Base-by-base conservation (phyloP, 2,113 vertebrate species). In the Puffinus mauretanicus region DNA sequence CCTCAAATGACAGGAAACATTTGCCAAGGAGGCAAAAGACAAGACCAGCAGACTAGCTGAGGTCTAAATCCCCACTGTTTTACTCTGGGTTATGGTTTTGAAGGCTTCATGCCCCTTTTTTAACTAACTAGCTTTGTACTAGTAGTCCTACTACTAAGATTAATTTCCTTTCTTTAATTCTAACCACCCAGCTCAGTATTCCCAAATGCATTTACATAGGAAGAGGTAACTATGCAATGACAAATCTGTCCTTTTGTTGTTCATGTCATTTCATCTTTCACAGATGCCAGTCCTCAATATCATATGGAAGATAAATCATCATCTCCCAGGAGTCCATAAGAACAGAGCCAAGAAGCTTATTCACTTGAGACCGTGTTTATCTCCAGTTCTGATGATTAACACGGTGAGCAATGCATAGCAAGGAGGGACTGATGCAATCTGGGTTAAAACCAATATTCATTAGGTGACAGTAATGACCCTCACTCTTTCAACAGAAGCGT, bases 341-440 rank as follows among this genome's bases (percentile, higher is more conserved):
- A 95, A 81, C 16, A 52, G 51, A 93, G 73, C 62, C 91, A 91
- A 94, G 95, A 83, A 86, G 80, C 77, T 96, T 91, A 91, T 94
- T 96, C 95, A 90, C 82, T 90, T 69, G 81, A 95, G 84, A 95
- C 70, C 58, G 85, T 93, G 84, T 94, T 97, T 96, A 91, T 95
- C 89, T 93, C 51, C 71, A 58, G 60, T 86, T 88, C 84, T 94
- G 82, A 86, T 95, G 89, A 95, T 90, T 95, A 97, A 96, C 82
- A 70, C 4, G 1, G 67, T 82, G 91, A 95, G 78, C 80, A 86
- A 91, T 58, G 46, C 42, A 69, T 29, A 79, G 77, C 67, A 77
- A 93, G 71, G 42, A 90, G 47, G 60, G 38, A 65, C 78, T 75
- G 87, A 93, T 93, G 75, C 84, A 91, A 81, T 83, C 82, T 94